phyloP scores from a whole-genome alignment of 2,888 invertebrate species.

The Schizotus pectinicornis region DNA sequence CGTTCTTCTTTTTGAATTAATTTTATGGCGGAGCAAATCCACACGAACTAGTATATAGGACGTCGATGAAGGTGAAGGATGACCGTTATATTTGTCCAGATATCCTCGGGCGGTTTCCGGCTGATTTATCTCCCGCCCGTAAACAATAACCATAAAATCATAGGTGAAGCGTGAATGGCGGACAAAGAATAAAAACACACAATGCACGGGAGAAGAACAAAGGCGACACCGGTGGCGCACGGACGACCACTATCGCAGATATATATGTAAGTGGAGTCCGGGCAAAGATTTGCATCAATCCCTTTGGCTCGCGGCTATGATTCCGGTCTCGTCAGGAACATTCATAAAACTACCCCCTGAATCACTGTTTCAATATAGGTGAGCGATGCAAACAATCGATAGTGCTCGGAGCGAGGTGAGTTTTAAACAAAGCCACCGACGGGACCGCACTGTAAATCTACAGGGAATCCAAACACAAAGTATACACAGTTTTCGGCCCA shows the following conservation, averaged over 20 bases:
- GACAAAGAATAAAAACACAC: constrained; percentile 26
- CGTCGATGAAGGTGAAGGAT: not conserved
- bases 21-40: too few species aligned
- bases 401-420: constrained; percentile 38
- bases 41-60: constrained; percentile 30
- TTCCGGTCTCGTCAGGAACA: constrained; percentile 44
- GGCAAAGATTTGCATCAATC: constrained; percentile 43
- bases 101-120: constrained; percentile 39
- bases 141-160: constrained; percentile 52
- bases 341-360: constrained; percentile 50
- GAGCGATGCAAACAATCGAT: constrained; percentile 48
- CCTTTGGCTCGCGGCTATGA: constrained; percentile 38
- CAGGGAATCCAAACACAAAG: constrained; percentile 1
- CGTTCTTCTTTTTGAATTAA: too few species aligned
- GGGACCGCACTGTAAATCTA: constrained; percentile 24
- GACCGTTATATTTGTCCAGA: constrained; percentile 7
- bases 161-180: constrained; percentile 36
- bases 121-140: constrained; percentile 50
- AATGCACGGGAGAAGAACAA: constrained; percentile 40
- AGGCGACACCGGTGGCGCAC: constrained; percentile 24
- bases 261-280: constrained; percentile 31
- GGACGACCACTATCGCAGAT: constrained; percentile 10
- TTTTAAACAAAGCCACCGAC: constrained; percentile 37
- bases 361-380: constrained; percentile 51
- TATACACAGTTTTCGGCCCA: constrained; percentile 1